Conservation (phyloP, 2,113 vertebrate genomes). For the Gymnobelideus leadbeateri region DNA sequence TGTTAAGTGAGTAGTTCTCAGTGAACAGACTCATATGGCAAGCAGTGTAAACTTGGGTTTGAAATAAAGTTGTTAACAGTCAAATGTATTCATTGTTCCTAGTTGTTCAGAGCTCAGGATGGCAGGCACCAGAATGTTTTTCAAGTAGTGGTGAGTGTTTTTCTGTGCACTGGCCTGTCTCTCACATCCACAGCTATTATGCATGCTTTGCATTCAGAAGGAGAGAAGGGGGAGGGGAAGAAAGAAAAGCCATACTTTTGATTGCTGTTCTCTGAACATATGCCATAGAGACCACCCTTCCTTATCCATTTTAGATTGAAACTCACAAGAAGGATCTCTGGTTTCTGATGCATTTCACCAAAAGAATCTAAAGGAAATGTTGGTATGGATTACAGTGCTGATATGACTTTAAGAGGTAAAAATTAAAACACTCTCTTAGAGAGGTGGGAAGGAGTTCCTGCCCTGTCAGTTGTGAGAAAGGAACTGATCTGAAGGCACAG, state of each 20-base stretch:
- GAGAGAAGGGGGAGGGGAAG: background rate
- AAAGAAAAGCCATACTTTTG: background rate
- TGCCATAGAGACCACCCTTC: background rate
- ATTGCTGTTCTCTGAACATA: conserved; percentile 7
- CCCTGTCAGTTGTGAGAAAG: conserved; percentile 48
- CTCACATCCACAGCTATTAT: conserved; percentile 66
- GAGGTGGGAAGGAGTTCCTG: conserved; percentile 21
- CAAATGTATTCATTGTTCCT: conserved; percentile 73
- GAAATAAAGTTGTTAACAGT: conserved; percentile 80
- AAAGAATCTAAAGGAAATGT: background rate
- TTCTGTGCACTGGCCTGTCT: conserved; percentile 63
- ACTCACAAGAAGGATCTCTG: background rate
- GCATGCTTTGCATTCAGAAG: conserved; percentile 66
- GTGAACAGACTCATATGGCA: conserved; percentile 69
- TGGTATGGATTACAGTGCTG: background rate
- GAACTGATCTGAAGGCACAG: background rate
- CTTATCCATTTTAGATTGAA: background rate
- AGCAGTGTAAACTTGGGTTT: conserved; percentile 78
- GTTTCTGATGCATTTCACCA: background rate
- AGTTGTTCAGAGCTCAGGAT: conserved; percentile 63
- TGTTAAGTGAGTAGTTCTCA: conserved; percentile 82
- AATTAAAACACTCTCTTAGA: background rate
- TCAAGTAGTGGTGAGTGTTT: conserved; percentile 64
- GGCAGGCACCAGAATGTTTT: conserved; percentile 74
- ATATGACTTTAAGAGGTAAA: conserved; percentile 7